Percentiles rank a stretch among this genome's conserved stretches.
These are phyloP conservation scores for Salticus scenicus DNA, from an alignment of 2,888 invertebrate genomes.

Conservation along the genomic window DNA sequence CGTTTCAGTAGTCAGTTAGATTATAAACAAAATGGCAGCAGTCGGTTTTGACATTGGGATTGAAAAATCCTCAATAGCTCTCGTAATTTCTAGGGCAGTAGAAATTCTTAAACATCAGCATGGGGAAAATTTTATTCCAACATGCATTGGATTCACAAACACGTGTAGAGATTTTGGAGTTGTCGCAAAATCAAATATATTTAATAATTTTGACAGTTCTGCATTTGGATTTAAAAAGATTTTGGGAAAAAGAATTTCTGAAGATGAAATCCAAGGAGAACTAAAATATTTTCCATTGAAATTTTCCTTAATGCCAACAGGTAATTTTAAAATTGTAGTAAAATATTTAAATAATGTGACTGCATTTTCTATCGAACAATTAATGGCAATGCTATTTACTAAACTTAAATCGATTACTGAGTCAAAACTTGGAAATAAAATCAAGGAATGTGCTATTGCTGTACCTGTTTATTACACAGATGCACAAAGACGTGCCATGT, in stretches of 20 bases:
- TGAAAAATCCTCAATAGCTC: conserved; percentile 97
- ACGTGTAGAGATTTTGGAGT: conserved; percentile 95
- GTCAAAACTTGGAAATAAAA: conserved; percentile 88
- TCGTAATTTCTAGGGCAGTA: conserved; percentile 98
- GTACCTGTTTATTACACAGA: conserved; percentile 97
- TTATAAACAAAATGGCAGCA: no score
- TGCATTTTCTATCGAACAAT: conserved; percentile 91
- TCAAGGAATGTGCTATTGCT: conserved; percentile 94
- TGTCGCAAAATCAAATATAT: conserved; percentile 95
- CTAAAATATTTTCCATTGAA: conserved; percentile 27
- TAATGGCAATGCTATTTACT: conserved; percentile 96
- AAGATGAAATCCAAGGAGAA: conserved; percentile 29
- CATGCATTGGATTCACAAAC: conserved; percentile 95
- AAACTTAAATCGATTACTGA: conserved; percentile 95
- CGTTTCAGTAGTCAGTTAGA: no score
- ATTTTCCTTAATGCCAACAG: conserved; percentile 82
- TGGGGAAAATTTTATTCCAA: conserved; percentile 97
- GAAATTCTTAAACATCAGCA: conserved; percentile 99
- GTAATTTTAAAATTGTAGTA: conserved; percentile 77
- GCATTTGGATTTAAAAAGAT: conserved; percentile 94
- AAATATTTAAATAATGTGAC: conserved; percentile 90
- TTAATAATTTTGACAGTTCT: conserved; percentile 98
- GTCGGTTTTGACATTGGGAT: conserved; percentile 97
- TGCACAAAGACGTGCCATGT: conserved; percentile 90
- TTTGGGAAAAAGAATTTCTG: conserved; percentile 87